A percentile compares a stretch with the other conserved stretches of the same genome.
phyloP scores from a whole-genome alignment of 2,113 vertebrate species.

The Ctenomys sociabilis region DNA sequence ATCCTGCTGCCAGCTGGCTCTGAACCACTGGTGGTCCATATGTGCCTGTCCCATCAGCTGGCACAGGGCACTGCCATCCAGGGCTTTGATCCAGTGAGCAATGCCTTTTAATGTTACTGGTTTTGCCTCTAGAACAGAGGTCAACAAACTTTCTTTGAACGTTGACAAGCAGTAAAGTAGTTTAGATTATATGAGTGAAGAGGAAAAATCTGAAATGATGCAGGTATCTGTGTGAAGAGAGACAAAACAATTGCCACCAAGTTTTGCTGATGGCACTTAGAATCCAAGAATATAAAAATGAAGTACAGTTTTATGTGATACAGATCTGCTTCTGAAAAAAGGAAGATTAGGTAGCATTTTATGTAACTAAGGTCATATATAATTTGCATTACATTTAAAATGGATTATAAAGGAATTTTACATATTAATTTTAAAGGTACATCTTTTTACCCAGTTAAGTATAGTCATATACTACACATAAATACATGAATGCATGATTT shows the following conservation, averaged over 20 bases:
- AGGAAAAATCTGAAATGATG: background rate
- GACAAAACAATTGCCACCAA: background rate
- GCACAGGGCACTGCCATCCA: background rate
- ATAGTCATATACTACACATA: background rate
- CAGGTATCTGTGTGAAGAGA: background rate
- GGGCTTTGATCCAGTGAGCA: background rate
- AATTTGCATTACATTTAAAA: background rate
- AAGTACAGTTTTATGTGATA: background rate
- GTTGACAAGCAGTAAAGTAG: background rate
- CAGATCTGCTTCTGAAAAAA: background rate
- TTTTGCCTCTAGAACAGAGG: background rate
- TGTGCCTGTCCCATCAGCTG: background rate
- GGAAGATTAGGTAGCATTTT: background rate
- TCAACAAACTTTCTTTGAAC: background rate
- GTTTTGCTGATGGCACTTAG: background rate
- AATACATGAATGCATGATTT: background rate
- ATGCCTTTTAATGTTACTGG: background rate
- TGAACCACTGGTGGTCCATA: background rate
- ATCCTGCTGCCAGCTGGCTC: too few relatives aligned
- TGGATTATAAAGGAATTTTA: constrained; percentile 19
- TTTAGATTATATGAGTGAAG: background rate
- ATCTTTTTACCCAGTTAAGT: constrained; percentile 1
- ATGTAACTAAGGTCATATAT: background rate
- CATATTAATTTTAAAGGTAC: background rate
- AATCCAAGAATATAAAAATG: constrained; percentile 9